Evolutionary conservation across 2,888 invertebrate species (phyloP).

Genomic region (Taphrorychus bicolor): DNA sequence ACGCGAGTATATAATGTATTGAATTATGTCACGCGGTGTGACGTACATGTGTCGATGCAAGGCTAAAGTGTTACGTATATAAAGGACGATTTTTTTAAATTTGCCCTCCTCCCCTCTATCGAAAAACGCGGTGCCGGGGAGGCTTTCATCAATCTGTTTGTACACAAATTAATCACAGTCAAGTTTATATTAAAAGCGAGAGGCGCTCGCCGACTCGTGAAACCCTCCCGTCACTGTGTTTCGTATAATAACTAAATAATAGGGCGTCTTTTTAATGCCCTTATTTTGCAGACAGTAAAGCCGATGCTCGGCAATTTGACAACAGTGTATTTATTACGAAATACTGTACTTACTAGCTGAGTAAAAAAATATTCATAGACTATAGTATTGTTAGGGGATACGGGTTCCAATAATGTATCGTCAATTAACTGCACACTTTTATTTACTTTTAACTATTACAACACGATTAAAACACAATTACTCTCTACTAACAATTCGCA

Average conservation of each 20-base stretch:
- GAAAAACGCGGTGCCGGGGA: too few species aligned
- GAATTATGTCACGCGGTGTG: conserved; percentile 37
- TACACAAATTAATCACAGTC: conserved; percentile 47
- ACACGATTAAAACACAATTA: too few species aligned
- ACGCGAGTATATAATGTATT: too few species aligned
- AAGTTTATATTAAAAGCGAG: conserved; percentile 43
- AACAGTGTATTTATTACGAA: too few species aligned
- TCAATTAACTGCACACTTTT: too few species aligned
- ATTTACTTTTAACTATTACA: too few species aligned
- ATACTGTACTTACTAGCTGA: too few species aligned
- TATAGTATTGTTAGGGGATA: too few species aligned
- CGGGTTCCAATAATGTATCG: too few species aligned
- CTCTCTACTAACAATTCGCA: too few species aligned
- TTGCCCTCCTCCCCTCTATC: neutral
- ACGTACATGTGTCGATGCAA: conserved; percentile 25
- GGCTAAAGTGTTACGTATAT: neutral
- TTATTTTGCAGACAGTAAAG: neutral
- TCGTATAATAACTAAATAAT: conserved; percentile 41
- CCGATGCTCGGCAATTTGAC: neutral
- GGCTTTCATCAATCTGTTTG: conserved; percentile 48
- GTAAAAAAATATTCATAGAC: too few species aligned
- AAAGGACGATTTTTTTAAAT: neutral
- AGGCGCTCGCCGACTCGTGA: conserved; percentile 27
- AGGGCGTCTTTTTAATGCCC: conserved; percentile 18
- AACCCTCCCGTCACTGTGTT: conserved; percentile 32